These are phyloP conservation scores for Salvelinus namaycush DNA, from an alignment of 2,113 vertebrate genomes.

Conservation along the genomic window DNA sequence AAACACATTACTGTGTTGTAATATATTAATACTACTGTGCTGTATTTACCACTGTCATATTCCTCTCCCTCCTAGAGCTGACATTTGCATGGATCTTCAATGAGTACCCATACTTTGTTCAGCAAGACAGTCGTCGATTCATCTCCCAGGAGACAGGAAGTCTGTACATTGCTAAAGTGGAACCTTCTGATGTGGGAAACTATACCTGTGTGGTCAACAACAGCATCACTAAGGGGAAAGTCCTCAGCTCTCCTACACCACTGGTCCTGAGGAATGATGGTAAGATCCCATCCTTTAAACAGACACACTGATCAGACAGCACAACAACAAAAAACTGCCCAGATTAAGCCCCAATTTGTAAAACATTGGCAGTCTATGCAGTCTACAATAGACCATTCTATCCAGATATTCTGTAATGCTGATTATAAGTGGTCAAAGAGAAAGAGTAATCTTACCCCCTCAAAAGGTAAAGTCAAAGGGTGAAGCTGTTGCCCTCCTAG, in stretches of 20 bases:
- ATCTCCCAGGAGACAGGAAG: conserved; percentile 93
- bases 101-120: conserved; percentile 86
- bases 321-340: no score
- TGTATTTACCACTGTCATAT: not conserved
- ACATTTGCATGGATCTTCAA: conserved; percentile 95
- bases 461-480: no score
- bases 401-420: no score
- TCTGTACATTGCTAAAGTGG: conserved; percentile 93
- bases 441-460: no score
- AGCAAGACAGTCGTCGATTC: conserved; percentile 89
- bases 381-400: no score
- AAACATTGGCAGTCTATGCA: no score
- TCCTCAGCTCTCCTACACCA: conserved; percentile 87
- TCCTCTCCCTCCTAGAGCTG: conserved; percentile 69
- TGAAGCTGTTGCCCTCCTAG: conserved; percentile 37
- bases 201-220: conserved; percentile 92
- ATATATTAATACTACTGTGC: not conserved
- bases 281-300: conserved; percentile 52
- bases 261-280: conserved; percentile 89
- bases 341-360: no score
- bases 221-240: conserved; percentile 72
- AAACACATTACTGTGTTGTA: not conserved
- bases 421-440: no score
- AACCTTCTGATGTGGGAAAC: conserved; percentile 89
- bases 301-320: no score